Evolutionary conservation across 2,797 vertebrate species (phyloP).

Genomic region (Lepilemur septentrionalis): DNA sequence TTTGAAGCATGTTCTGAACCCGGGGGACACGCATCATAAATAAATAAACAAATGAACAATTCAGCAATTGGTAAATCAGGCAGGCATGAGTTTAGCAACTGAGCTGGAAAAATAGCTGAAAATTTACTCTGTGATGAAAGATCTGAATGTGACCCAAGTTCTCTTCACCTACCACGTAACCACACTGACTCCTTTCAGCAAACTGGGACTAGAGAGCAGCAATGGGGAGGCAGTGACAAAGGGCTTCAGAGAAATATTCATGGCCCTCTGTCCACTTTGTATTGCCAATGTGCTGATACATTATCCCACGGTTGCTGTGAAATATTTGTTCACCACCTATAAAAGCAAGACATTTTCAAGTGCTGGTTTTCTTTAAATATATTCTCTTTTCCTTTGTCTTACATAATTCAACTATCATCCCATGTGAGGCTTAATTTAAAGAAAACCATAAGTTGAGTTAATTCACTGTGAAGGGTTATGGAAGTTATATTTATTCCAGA

Average conservation of each 20-base stretch:
- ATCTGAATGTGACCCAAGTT: background rate
- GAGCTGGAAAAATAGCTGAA: constrained; percentile 56
- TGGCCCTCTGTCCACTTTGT: background rate
- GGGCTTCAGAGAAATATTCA: background rate
- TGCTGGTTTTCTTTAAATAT: constrained; percentile 43
- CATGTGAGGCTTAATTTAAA: constrained; percentile 59
- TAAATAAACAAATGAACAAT: constrained; percentile 48
- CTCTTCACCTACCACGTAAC: background rate
- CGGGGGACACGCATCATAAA: background rate
- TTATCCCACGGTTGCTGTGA: background rate
- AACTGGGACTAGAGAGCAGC: background rate
- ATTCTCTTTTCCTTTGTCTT: constrained; percentile 53
- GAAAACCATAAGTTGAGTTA: constrained; percentile 53
- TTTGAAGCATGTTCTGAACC: constrained; percentile 8
- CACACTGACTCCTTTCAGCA: background rate
- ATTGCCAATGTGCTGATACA: background rate
- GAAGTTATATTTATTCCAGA: constrained; percentile 47
- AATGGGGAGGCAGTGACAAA: background rate
- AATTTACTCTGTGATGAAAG: background rate
- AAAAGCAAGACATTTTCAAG: constrained; percentile 51
- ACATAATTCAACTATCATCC: constrained; percentile 57
- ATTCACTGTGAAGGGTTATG: constrained; percentile 56
- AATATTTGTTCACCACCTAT: background rate
- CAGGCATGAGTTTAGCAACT: constrained; percentile 4
- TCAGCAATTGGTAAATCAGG: constrained; percentile 28